Base-by-base conservation (phyloP, 2,797 vertebrate genomes). In the Betta splendens region DNA sequence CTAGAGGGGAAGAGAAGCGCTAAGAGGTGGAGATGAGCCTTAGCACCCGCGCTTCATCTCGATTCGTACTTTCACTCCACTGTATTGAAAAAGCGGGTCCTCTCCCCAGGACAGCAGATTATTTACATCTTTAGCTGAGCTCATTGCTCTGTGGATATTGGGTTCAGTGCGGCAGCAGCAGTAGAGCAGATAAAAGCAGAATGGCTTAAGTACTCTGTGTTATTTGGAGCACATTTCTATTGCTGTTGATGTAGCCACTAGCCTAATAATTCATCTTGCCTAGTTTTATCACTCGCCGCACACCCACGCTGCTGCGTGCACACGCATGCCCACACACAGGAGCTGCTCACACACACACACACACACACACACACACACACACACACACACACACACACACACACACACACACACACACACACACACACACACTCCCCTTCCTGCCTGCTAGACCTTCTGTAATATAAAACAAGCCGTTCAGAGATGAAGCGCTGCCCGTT, bases 71-170 rank as follows among this genome's bases (percentile, higher is more conserved):
- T 79, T 63, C 58, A 61, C 77, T 65, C 64, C 35, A 11, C 60
- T 43, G 26, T 35, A 33, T 33, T 65, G 68, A 69, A 69, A 60
- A 64, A 70, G 60, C 57, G 52, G 49, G 33, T 77, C 79, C 69
- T 78, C 59, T 87, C 53, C 56, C 50, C 47, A 43, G 70, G 65
- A 85, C 66, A 54, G 74, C 64, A 77, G 72, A 79, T 84, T 88
- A 83, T 89, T 89, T 85, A 87, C 84, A 88, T 90, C 80, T 86
- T 81, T 77, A 90, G 85, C 73, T 77, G 83, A 77, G 78, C 79
- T 86, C 81, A 64, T 85, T 83, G 81, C 80, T 86, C 85, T 75
- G 69, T 80, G 83, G 81, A 73, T 84, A 74, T 64, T 67, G 77
- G 85, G 81, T 75, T 78, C 25, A 82, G 63, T 35, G 73, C 79